Evolutionary conservation across 2,888 invertebrate species (phyloP).

Genomic region (Lapara coniferarum): DNA sequence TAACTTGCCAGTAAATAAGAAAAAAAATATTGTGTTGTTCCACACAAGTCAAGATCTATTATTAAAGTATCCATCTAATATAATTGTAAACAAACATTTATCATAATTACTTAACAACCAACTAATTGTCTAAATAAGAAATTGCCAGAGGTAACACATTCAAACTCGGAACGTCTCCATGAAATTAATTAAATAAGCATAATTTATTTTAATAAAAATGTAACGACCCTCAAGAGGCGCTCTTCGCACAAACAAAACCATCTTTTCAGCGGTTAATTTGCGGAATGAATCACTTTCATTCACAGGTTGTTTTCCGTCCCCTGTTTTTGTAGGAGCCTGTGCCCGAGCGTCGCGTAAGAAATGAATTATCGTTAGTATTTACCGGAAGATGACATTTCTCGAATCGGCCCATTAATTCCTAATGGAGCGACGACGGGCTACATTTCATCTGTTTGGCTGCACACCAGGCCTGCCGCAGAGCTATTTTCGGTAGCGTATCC

Average conservation of each 20-base stretch:
- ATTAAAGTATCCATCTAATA: background rate
- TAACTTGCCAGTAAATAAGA: no score
- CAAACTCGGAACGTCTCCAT: conserved; percentile 35
- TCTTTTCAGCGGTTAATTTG: conserved; percentile 65
- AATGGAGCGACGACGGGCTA: conserved; percentile 76
- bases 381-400: conserved; percentile 80
- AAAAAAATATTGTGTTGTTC: no score
- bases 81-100: conserved; percentile 7
- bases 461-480: conserved; percentile 73
- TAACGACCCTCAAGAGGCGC: conserved; percentile 38
- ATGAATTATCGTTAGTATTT: conserved; percentile 75
- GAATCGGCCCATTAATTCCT: conserved; percentile 82
- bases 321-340: conserved; percentile 16
- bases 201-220: conserved; percentile 44
- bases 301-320: conserved; percentile 46
- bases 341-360: conserved; percentile 46
- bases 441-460: conserved; percentile 82
- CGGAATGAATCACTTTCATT: conserved; percentile 67
- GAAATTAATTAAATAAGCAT: conserved; percentile 45
- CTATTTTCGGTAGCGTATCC: conserved; percentile 77
- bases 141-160: conserved; percentile 26
- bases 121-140: conserved; percentile 15
- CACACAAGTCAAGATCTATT: background rate
- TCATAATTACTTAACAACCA: conserved; percentile 20
- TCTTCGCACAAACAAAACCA: conserved; percentile 52